A percentile compares a stretch with the other conserved stretches of the same genome.
Evolutionary conservation across 2,113 vertebrate genomes (phyloP).

Genomic region (Chascanopsetta lugubris): DNA sequence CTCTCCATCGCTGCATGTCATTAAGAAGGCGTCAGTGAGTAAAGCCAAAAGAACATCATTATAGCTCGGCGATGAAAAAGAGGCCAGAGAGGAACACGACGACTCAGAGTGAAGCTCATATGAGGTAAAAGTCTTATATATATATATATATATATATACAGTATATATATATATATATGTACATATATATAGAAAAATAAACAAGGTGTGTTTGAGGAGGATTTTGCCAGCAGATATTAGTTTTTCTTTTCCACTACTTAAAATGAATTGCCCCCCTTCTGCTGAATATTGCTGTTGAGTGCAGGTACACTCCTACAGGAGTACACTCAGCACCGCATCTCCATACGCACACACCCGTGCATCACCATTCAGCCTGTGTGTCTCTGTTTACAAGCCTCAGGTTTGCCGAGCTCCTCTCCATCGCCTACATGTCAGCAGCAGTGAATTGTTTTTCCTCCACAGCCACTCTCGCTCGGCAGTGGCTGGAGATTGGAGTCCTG

Average conservation of each 20-base stretch:
- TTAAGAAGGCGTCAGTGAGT: constrained; percentile 48
- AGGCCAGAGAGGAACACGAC: constrained; percentile 41
- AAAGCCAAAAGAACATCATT: constrained; percentile 49
- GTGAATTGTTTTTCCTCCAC: constrained; percentile 61
- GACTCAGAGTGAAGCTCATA: constrained; percentile 35
- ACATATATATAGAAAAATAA: background rate
- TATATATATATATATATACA: background rate
- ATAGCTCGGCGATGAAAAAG: constrained; percentile 54
- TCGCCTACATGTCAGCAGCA: constrained; percentile 37
- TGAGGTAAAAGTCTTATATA: constrained; percentile 20
- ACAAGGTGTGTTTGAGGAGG: background rate
- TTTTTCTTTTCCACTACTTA: constrained; percentile 4
- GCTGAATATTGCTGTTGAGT: background rate
- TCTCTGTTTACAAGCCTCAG: constrained; percentile 30
- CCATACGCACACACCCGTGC: background rate
- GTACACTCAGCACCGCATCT: background rate
- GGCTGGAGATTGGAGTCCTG: constrained; percentile 76
- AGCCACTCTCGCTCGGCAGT: constrained; percentile 24
- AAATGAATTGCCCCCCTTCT: background rate
- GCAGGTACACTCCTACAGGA: constrained; percentile 8
- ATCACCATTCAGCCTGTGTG: constrained; percentile 19
- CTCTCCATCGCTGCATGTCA: constrained; percentile 25
- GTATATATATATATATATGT: background rate
- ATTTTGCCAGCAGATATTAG: constrained; percentile 20
- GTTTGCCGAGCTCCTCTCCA: constrained; percentile 17